These are phyloP conservation scores for Drosophila suzukii DNA, from an alignment of 1,140 invertebrate genomes.

Conservation along the genomic window DNA sequence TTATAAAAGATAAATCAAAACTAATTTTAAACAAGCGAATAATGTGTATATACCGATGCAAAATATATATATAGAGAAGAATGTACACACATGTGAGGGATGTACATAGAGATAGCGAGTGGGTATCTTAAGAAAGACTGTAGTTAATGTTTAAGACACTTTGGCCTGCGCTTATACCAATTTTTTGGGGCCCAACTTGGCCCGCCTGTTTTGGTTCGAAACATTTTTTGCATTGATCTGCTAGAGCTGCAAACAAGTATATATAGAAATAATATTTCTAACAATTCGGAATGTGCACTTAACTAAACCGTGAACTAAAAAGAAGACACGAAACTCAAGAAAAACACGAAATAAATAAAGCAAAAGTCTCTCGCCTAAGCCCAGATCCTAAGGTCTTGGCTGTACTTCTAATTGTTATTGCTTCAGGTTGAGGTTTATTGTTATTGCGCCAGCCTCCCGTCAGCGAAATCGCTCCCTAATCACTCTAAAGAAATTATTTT, in stretches of 20 bases:
- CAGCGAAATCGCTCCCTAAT: constrained; percentile 4
- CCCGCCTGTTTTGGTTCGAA: constrained; percentile 3
- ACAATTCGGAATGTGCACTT: constrained; percentile 52
- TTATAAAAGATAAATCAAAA: constrained; percentile 62
- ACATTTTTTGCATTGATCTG: constrained; percentile 23
- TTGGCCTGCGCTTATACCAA: constrained; percentile 52
- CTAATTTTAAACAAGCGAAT: constrained; percentile 45
- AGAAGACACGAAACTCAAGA: background rate
- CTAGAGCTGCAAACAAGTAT: constrained; percentile 20
- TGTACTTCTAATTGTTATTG: constrained; percentile 48
- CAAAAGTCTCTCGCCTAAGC: constrained; percentile 26
- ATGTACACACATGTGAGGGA: constrained; percentile 22
- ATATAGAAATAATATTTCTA: constrained; percentile 31
- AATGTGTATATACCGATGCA: constrained; percentile 40
- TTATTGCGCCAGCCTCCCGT: constrained; percentile 23
- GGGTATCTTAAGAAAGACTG: constrained; percentile 77
- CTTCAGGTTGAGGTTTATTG: constrained; percentile 38
- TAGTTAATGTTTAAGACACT: constrained; percentile 71
- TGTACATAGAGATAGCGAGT: constrained; percentile 47
- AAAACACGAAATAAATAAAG: constrained; percentile 1
- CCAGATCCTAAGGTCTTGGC: constrained; percentile 33
- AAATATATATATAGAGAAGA: constrained; percentile 13
- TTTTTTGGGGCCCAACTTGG: constrained; percentile 17
- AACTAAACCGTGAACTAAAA: constrained; percentile 13
- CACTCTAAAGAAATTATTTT: constrained; percentile 24